Base-by-base conservation (phyloP, 2,888 invertebrate species). In the Leucoptera coffeella region DNA sequence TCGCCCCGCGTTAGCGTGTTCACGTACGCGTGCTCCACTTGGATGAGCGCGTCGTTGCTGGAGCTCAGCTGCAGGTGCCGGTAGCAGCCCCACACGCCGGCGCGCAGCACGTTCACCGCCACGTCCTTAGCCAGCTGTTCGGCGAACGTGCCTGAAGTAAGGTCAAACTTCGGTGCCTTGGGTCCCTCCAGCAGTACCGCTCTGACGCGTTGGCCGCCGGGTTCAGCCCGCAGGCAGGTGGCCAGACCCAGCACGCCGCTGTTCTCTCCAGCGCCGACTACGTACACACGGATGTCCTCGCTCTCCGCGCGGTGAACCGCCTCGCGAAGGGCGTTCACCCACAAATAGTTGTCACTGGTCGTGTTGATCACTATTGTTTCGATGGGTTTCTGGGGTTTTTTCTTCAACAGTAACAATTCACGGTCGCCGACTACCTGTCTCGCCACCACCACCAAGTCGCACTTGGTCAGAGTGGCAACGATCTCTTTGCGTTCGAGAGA, bases 21-120 rank as follows among this genome's bases (percentile, higher is more conserved):
- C 26, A 97, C 86, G 60, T 92, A 96, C 9, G 96, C 96, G 64
- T 95, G 91, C 50, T 92, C 86, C 29, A 91, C 86, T n/a, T n/a
- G n/a, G n/a, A n/a, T n/a, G n/a, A n/a, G 51, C 14, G 58, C 56
- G 23, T 53, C 57, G 28, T 36, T 38, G 27, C 42, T 38, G 32
- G 43, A 54, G 38, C 81, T 78, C 31, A 88, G 56, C 35, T 67
- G 72, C 33, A 93, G 57, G 54, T 96, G 95, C 15, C 92, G 77
- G 69, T 82, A 90, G 23, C 80, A 76, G 37, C 97, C 97, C 91
- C 92, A 94, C 13, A 74, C 76, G 27, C 82, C 85, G 40, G 80
- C 79, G 43, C 82, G 83, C 42, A 81, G 74, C 29, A 96, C 85
- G 58, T 96, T 96, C 38, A 85, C 81, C 25, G 87, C 76, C 28